Conservation (phyloP, 2,113 vertebrate genomes). For the Lanius collurio region DNA sequence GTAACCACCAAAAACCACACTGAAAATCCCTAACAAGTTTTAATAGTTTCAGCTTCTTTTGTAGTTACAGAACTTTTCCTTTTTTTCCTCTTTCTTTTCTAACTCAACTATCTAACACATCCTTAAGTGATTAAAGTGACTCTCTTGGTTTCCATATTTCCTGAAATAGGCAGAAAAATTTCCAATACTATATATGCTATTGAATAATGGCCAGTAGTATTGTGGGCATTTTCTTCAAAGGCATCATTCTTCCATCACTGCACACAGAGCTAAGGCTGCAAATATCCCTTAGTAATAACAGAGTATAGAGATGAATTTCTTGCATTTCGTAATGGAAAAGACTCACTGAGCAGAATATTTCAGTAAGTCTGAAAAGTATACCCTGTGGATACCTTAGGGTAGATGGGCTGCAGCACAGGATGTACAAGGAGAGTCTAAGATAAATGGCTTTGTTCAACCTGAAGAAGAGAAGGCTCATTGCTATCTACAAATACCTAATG, state of each 20-base stretch:
- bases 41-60: background rate
- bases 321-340: background rate
- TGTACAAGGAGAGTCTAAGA: background rate
- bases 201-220: background rate
- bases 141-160: background rate
- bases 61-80: background rate
- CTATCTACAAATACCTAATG: background rate
- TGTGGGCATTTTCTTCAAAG: background rate
- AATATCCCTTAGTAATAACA: background rate
- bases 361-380: background rate
- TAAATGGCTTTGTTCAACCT: background rate
- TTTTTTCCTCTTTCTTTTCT: background rate
- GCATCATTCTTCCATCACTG: background rate
- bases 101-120: background rate
- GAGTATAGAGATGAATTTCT: background rate
- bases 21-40: background rate
- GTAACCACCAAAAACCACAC: background rate
- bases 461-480: background rate
- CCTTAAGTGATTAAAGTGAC: background rate
- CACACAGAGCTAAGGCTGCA: background rate
- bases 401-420: background rate
- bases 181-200: background rate
- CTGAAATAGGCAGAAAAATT: background rate
- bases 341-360: background rate
- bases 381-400: background rate